Conservation (phyloP, 2,113 vertebrate species). For the Etheostoma cragini region DNA sequence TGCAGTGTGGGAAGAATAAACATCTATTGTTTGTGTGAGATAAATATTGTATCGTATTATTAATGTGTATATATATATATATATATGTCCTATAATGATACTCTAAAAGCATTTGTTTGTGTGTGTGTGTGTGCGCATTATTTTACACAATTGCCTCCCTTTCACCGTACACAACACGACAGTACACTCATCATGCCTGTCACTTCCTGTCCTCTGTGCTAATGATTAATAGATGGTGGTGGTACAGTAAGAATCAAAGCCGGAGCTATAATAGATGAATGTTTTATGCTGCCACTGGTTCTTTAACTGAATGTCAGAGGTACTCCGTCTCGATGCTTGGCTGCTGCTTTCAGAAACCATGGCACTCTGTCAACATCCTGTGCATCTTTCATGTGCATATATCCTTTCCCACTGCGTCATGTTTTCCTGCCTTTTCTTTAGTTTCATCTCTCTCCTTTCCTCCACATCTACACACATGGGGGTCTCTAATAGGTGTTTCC, state of each 20-base stretch:
- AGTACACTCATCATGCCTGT: constrained; percentile 42
- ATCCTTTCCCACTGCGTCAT: not conserved
- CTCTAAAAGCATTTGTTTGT: not conserved
- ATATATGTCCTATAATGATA: not conserved
- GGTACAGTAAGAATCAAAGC: constrained; percentile 62
- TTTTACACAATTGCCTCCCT: constrained; percentile 6
- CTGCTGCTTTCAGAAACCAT: constrained; percentile 36
- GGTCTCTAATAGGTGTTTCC: not conserved
- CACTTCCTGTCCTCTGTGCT: constrained; percentile 20
- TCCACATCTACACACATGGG: not conserved
- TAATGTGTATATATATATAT: not conserved
- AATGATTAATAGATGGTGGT: constrained; percentile 66
- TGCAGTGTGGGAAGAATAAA: not conserved
- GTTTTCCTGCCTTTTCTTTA: not conserved
- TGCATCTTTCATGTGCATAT: constrained; percentile 47
- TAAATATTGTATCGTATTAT: not conserved
- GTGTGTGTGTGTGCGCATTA: not conserved
- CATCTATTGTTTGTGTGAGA: not conserved
- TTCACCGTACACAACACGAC: too few species aligned
- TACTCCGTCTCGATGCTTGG: constrained; percentile 23
- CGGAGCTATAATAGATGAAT: constrained; percentile 65
- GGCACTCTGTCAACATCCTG: constrained; percentile 17
- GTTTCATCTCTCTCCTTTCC: constrained; percentile 5
- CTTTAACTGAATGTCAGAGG: constrained; percentile 42
- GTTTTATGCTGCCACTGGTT: constrained; percentile 60